These are phyloP conservation scores for Stomatorhinus ivindoensis DNA, from an alignment of 2,113 vertebrate species.

Conservation along the genomic window DNA sequence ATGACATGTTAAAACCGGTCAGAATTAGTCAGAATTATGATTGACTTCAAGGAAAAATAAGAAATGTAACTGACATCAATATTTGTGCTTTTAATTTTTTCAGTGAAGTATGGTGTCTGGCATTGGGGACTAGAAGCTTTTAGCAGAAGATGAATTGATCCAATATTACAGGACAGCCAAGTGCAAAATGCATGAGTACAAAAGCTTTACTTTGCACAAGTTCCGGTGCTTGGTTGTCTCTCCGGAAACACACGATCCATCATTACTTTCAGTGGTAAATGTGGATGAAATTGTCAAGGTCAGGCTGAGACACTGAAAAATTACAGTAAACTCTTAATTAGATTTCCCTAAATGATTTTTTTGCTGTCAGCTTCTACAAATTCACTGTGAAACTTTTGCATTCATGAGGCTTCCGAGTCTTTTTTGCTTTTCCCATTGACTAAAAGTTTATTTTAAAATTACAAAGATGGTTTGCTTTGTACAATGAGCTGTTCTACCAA, in stretches of 20 bases:
- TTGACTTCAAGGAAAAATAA: not conserved
- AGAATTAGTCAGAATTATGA: not conserved
- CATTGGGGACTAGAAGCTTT: not conserved
- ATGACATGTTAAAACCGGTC: not conserved
- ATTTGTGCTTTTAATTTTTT: not conserved
- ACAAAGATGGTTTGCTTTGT: not conserved
- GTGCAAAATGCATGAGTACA: not conserved
- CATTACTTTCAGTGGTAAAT: not conserved
- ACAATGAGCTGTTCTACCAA: not conserved
- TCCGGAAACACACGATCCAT: not conserved
- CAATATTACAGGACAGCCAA: conserved; percentile 3
- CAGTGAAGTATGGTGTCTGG: not conserved
- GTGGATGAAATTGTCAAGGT: conserved; percentile 1
- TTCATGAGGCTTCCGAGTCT: not conserved
- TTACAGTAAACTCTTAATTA: conserved; percentile 8
- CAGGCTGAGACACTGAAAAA: not conserved
- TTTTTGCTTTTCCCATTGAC: not conserved
- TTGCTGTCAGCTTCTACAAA: not conserved
- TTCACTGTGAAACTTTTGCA: not conserved
- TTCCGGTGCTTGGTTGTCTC: not conserved
- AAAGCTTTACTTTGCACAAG: not conserved
- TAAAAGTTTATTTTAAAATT: not conserved
- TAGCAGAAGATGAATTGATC: conserved; percentile 7
- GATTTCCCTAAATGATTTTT: not conserved
- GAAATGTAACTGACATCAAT: not conserved